Evolutionary conservation across 53 echinoderm and acorn worm genomes (phyloP).

Genomic region (Paelopatides confundens): DNA sequence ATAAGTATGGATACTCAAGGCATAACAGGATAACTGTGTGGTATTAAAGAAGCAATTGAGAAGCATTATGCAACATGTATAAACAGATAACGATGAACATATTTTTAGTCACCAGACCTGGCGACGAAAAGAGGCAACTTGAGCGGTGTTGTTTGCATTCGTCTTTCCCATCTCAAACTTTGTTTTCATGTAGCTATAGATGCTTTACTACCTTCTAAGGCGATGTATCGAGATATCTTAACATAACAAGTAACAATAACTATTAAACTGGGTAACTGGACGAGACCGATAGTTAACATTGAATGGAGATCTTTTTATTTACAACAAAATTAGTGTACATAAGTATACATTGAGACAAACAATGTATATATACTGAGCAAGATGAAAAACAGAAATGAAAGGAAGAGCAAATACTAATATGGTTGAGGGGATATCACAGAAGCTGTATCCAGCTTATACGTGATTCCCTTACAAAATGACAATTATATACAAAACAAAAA

Average conservation of each 20-base stretch:
- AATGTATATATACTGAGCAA: too few species aligned
- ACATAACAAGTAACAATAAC: conserved; percentile 63
- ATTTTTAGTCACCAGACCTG: conserved; percentile 74
- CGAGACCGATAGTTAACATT: conserved; percentile 31
- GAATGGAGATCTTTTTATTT: conserved; percentile 50
- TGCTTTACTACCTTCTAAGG: conserved; percentile 24
- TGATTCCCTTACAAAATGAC: too few species aligned
- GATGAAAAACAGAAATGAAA: too few species aligned
- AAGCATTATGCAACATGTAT: conserved; percentile 70
- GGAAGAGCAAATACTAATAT: too few species aligned
- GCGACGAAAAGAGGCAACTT: conserved; percentile 43
- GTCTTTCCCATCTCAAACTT: neutral
- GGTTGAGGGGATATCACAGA: too few species aligned
- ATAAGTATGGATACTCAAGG: conserved; percentile 50
- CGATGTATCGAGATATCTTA: conserved; percentile 57
- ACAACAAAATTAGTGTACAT: too few species aligned
- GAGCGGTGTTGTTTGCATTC: neutral
- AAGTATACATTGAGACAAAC: too few species aligned
- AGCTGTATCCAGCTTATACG: too few species aligned
- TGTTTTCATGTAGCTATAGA: conserved; percentile 33
- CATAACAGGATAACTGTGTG: conserved; percentile 59
- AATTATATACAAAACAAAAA: too few species aligned
- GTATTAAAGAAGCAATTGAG: conserved; percentile 57
- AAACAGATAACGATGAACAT: conserved; percentile 68
- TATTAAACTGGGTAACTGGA: conserved; percentile 58